Evolutionary conservation across 2,113 vertebrate genomes (phyloP).

Genomic region (Dryoscopus gambensis): DNA sequence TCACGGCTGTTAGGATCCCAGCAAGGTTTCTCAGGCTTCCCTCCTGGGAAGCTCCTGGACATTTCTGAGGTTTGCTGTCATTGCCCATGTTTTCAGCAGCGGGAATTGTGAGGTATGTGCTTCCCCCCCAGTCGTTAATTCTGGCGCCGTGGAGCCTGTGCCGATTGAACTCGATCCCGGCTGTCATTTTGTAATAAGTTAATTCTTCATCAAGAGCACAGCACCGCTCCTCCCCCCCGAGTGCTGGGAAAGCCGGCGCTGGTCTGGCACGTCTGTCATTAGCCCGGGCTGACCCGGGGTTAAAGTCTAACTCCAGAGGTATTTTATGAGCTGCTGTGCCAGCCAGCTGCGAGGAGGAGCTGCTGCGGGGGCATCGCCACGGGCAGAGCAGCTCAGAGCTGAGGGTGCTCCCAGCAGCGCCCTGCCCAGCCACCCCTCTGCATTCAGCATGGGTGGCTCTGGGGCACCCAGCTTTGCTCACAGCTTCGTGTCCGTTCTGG

Average conservation of each 20-base stretch:
- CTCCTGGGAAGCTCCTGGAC: neutral
- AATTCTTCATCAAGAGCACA: neutral
- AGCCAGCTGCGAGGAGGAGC: neutral
- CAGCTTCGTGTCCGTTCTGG: neutral
- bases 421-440: neutral
- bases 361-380: accelerated
- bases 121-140: neutral
- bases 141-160: neutral
- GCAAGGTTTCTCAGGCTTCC: neutral
- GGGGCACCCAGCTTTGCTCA: neutral
- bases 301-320: neutral
- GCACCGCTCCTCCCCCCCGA: neutral
- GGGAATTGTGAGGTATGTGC: neutral
- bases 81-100: neutral
- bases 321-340: neutral
- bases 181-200: neutral
- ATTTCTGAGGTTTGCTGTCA: neutral
- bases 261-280: neutral
- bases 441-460: accelerated
- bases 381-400: neutral
- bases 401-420: neutral
- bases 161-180: neutral
- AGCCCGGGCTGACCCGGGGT: neutral
- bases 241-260: neutral
- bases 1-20: neutral